Percentiles rank a stretch among this genome's conserved stretches.
phyloP scores from a whole-genome alignment of 2,113 vertebrate species.

The Protobothrops mucrosquamatus region DNA sequence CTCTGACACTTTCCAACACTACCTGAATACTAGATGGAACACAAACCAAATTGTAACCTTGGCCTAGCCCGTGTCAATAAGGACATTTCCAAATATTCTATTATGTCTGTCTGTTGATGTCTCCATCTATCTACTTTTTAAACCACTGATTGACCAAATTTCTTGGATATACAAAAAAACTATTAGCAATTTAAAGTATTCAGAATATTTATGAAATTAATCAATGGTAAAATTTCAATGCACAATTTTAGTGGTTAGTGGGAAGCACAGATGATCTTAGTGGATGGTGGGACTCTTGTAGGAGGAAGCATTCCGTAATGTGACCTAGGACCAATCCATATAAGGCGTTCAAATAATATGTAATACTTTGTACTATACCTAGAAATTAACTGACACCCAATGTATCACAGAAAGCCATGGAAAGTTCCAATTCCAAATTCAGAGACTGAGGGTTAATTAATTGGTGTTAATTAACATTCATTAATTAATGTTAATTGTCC shows the following conservation, averaged over 20 bases:
- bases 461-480: neutral
- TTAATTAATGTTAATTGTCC: neutral
- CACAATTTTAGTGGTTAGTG: neutral
- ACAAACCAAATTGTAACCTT: neutral
- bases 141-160: neutral
- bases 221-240: neutral
- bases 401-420: neutral
- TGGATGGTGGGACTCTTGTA: neutral
- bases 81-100: neutral
- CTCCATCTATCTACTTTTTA: neutral
- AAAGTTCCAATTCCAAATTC: neutral
- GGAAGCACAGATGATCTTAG: neutral
- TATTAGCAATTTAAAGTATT: neutral
- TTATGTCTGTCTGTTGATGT: neutral
- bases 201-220: neutral
- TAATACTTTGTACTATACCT: neutral
- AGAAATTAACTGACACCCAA: neutral
- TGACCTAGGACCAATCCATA: neutral
- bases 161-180: neutral
- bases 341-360: neutral
- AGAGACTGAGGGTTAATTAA: neutral
- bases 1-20: neutral
- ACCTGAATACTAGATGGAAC: neutral
- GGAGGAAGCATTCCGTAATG: neutral
- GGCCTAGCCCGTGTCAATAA: neutral